A percentile compares a stretch with the other conserved stretches of the same genome.
phyloP scores from a whole-genome alignment of 1,140 invertebrate species.

The Hestina assimilis region DNA sequence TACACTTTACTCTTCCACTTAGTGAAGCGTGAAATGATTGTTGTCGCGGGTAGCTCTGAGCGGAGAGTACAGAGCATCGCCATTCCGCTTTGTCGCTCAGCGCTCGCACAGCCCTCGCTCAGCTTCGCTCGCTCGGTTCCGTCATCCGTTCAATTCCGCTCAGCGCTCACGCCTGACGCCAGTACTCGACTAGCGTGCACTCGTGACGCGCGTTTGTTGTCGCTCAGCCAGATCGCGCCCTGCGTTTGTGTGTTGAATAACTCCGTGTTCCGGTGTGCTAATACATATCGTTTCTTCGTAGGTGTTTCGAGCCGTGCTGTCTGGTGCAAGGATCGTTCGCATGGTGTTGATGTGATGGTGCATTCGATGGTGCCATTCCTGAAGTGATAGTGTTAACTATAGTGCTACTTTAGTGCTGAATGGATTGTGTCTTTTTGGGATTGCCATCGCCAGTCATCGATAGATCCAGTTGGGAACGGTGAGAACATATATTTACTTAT shows the following conservation, averaged over 20 bases:
- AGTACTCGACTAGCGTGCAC: slow-evolving; percentile 67
- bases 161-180: slow-evolving; percentile 13
- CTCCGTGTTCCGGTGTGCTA: slow-evolving; percentile 49
- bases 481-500: slow-evolving; percentile 29
- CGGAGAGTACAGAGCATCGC: slow-evolving; percentile 27
- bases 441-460: slow-evolving; percentile 70
- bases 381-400: slow-evolving; percentile 74
- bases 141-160: no score
- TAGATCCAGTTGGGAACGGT: slow-evolving; percentile 72
- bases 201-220: slow-evolving; percentile 53
- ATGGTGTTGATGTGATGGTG: slow-evolving; percentile 74
- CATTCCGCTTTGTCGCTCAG: slow-evolving; percentile 9
- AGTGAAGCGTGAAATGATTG: slow-evolving; percentile 65
- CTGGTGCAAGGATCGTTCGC: slow-evolving; percentile 45
- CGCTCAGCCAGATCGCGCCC: slow-evolving; percentile 29
- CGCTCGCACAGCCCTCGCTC: no score
- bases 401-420: slow-evolving; percentile 70
- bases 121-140: slow-evolving; percentile 22
- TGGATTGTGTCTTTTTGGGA: slow-evolving; percentile 75
- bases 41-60: slow-evolving; percentile 28
- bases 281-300: slow-evolving; percentile 66
- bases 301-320: slow-evolving; percentile 50
- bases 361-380: slow-evolving; percentile 58
- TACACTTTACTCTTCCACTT: slow-evolving; percentile 62
- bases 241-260: slow-evolving; percentile 37